Percentiles rank a stretch among this genome's conserved stretches.
Conservation (phyloP, 35 echinoderm and acorn worm genomes). For the Holothuria glaberrima region DNA sequence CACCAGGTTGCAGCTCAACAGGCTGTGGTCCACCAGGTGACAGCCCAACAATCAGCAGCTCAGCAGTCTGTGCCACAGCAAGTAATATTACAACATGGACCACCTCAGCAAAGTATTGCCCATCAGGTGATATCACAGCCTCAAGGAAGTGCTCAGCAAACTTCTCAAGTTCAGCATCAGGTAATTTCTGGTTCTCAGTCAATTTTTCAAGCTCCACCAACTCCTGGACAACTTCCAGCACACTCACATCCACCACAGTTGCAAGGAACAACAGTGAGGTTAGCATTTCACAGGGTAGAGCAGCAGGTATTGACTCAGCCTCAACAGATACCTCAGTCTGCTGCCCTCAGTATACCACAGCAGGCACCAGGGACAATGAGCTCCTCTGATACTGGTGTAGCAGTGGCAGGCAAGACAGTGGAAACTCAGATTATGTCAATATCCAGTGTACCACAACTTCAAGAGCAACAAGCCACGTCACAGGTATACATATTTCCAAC, state of each 20-base stretch:
- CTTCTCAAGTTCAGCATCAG: constrained; percentile 18
- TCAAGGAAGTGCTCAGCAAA: background rate
- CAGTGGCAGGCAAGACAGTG: background rate
- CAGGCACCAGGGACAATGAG: background rate
- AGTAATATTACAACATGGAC: background rate
- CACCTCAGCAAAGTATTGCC: background rate
- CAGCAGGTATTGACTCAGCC: background rate
- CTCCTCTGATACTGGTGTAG: background rate
- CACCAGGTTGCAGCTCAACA: background rate
- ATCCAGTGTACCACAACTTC: background rate
- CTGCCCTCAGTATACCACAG: background rate
- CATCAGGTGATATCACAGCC: constrained; percentile 14
- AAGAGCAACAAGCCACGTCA: background rate
- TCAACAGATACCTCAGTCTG: constrained; percentile 1
- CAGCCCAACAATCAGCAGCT: background rate
- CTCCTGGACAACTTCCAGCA: background rate
- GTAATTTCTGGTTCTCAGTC: background rate
- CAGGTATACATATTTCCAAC: background rate
- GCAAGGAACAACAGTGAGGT: constrained; percentile 12
- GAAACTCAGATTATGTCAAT: constrained; percentile 30
- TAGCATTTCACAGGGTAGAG: background rate
- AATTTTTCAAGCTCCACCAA: constrained; percentile 18
- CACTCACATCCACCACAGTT: background rate
- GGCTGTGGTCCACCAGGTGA: too few relatives aligned
- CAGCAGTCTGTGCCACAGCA: constrained; percentile 7